Conservation (phyloP, 2,888 invertebrate species). For the Megalurothrips usitatus region DNA sequence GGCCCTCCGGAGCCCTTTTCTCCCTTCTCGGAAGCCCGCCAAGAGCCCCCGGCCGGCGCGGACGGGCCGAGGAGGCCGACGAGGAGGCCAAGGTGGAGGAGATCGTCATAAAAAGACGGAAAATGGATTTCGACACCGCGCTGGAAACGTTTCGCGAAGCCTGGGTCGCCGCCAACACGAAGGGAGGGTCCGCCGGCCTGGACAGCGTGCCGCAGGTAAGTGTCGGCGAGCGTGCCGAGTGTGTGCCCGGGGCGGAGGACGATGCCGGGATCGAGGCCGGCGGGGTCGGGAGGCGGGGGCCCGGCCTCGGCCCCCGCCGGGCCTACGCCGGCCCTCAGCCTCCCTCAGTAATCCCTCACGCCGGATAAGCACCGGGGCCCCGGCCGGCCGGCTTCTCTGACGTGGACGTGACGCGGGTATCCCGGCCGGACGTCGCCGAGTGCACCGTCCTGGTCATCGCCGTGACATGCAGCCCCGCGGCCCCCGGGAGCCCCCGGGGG, state of each 20-base stretch:
- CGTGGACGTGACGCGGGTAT: too few relatives aligned
- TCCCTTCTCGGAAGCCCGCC: not conserved
- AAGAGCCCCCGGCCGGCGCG: not conserved
- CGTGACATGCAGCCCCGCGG: too few relatives aligned
- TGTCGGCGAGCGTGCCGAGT: constrained; percentile 2
- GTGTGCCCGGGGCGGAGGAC: not conserved
- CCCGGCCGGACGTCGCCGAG: too few relatives aligned
- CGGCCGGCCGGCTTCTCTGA: not conserved
- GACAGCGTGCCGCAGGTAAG: constrained; percentile 64
- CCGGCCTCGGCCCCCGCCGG: not conserved
- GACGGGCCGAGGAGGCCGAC: constrained; percentile 19
- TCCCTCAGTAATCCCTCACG: not conserved
- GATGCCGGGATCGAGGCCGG: not conserved
- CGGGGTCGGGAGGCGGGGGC: not conserved
- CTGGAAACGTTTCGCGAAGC: constrained; percentile 98
- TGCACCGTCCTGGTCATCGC: too few relatives aligned
- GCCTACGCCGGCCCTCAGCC: too few relatives aligned
- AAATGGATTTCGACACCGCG: constrained; percentile 96
- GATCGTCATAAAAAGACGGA: constrained; percentile 28
- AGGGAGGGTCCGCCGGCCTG: constrained; percentile 52
- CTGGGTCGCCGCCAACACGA: constrained; percentile 89
- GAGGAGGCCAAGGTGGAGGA: not conserved
- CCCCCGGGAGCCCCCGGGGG: too few relatives aligned
- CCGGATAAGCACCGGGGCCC: not conserved
- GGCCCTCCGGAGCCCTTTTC: too few relatives aligned